Evolutionary conservation across 2,888 invertebrate species (phyloP), one percentile per base, ranked within the genome.

Genomic region (Melieria crassipennis): DNA sequence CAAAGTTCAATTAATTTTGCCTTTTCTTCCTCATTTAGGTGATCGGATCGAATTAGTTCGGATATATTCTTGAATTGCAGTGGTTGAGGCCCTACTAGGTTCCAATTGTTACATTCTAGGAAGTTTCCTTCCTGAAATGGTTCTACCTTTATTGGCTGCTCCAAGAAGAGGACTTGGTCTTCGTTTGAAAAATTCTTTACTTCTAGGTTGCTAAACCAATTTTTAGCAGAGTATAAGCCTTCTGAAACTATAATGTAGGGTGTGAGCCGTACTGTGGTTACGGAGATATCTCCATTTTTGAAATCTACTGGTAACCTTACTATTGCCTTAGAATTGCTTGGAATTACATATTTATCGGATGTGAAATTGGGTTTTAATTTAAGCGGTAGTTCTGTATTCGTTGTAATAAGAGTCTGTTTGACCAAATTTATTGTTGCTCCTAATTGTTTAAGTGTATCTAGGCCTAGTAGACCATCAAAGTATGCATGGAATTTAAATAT

Each of bases 221-320:
- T 48, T 66, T 58, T 69, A 43, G 65, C 57, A 9, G 45, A 11
- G n/a, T 66, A 70, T 45, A 70, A 56, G 11, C 65, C 70, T 66
- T 70, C 65, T 9, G 70, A 48, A 16, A 56, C 56, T 30, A 45
- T 16, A 42, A 57, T 5, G 9, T 57, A 57, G 7, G 13, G 13
- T 57, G 16, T 16, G 13, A 57, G 5, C 5, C 16, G 5, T 57
- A 9, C 1, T 16, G 57, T 1, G 5, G 5, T 57, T 57, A 57
- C 9, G 5, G 6, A 13, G 30, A 57, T 57, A 9, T 57, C 16
- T 16, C 57, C 57, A 30, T 5, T 6, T 16, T 57, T 13, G 6
- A 30, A 5, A 30, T 57, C 57, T 4, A 57, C 57, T 5, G 57
- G 57, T 6, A 57, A 5, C 9, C 9, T 57, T 57, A 9, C 30